phyloP scores from a whole-genome alignment of 1,140 invertebrate species.

The Yoshiicerus persimilis region DNA sequence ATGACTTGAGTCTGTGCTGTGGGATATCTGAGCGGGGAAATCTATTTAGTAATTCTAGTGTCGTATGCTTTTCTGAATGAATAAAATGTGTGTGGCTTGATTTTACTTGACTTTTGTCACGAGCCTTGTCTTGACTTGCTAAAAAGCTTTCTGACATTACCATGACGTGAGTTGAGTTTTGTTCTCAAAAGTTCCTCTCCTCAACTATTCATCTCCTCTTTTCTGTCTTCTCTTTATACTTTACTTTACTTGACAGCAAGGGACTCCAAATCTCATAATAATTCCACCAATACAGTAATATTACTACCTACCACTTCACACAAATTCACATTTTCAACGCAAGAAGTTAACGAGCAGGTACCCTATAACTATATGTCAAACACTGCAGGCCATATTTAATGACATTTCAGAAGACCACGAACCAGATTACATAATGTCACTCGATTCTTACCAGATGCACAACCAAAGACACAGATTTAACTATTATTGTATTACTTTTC shows the following conservation, averaged over 20 bases:
- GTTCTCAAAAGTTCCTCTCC: background rate
- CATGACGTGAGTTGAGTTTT: background rate
- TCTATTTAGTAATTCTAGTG: background rate
- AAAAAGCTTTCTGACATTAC: conserved; percentile 14
- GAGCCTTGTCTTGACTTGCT: background rate
- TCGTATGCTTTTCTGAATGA: background rate
- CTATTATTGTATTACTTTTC: background rate
- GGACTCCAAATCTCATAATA: background rate
- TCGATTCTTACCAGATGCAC: background rate
- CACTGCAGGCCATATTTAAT: background rate
- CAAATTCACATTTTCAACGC: background rate
- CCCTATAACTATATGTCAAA: background rate
- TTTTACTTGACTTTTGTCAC: conserved; percentile 10
- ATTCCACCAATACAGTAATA: background rate
- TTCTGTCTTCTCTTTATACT: background rate
- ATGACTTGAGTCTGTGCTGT: background rate
- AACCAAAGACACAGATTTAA: background rate
- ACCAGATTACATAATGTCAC: background rate
- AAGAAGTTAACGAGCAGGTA: background rate
- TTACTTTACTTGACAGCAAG: background rate
- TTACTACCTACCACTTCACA: background rate
- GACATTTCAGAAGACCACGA: background rate
- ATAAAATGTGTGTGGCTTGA: conserved; percentile 9
- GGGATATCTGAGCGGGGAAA: background rate
- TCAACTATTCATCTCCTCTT: background rate